Evolutionary conservation across 2,888 invertebrate genomes (phyloP), one percentile per base, ranked within the genome.

Genomic region (Acleris cristana): DNA sequence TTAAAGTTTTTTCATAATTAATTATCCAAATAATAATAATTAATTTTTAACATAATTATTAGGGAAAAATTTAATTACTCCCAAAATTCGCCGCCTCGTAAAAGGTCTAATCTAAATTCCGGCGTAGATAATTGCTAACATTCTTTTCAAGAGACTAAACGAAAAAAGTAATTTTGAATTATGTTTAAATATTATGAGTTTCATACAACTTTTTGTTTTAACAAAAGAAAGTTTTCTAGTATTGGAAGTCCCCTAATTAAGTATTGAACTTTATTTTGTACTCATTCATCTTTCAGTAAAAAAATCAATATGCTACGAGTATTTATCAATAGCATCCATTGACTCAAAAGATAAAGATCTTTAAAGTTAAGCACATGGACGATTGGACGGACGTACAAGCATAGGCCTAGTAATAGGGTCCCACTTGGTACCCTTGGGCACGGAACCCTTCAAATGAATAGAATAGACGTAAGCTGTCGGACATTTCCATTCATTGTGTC

Each of bases 41-140:
- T 67, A 53, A 67, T 63, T 62, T 67, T 66, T 53, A 67, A 67
- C 66, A 48, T 66, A 66, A 66, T 67, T 67, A 67, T 67, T 19
- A 62, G 34, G 67, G 67, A 63, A 67, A 63, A 67, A 63, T 58
- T 63, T 63, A 63, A 67, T 67, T 26, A 67, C 57, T 67, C 53
- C 57, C 53, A 54, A 63, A 49, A 54, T 58, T 53, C 48, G 26
- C 53, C 58, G 57, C 62, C 44, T 48, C 57, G 49, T 53, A n/a
- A 53, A 58, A 63, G 53, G 58, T 26, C 67, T 58, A 62, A 67
- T 67, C 62, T 45, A 62, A 67, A 67, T 62, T 67, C 63, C 63
- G 45, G n/a, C n/a, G 56, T 6, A 16, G 63, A 67, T 67, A 67
- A 67, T 67, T 67, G 58, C 62, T 57, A 49, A 63, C 58, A 67